phyloP scores from a whole-genome alignment of 2,113 vertebrate genomes.

The Brienomyrus longianalis region DNA sequence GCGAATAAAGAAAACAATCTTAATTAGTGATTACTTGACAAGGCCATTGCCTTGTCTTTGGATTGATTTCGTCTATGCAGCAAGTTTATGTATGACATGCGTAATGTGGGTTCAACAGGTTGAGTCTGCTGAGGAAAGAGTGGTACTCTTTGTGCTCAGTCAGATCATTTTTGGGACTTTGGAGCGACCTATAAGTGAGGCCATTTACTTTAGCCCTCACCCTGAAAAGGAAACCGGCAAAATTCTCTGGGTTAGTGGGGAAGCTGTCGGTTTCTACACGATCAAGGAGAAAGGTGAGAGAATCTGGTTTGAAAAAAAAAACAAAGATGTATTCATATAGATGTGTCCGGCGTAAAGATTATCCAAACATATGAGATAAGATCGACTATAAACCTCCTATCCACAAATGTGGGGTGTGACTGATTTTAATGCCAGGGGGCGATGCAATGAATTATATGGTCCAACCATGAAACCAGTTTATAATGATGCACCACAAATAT shows the following conservation, averaged over 20 bases:
- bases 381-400: background rate
- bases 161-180: constrained; percentile 71
- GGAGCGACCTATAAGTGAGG: constrained; percentile 56
- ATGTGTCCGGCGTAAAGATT: background rate
- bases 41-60: background rate
- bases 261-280: constrained; percentile 83
- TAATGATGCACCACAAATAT: background rate
- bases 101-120: constrained; percentile 59
- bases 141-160: constrained; percentile 84
- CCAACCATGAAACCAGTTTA: background rate
- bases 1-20: background rate
- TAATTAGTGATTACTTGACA: background rate
- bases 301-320: background rate
- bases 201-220: constrained; percentile 65
- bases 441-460: background rate
- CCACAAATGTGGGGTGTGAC: background rate
- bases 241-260: constrained; percentile 73
- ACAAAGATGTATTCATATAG: background rate
- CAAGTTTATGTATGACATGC: constrained; percentile 17
- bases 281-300: constrained; percentile 75
- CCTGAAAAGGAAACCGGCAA: constrained; percentile 70
- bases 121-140: constrained; percentile 72
- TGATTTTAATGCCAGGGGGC: background rate
- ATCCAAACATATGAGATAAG: background rate
- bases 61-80: background rate